phyloP scores from a whole-genome alignment of 1,140 invertebrate species.

The Ips typographus region DNA sequence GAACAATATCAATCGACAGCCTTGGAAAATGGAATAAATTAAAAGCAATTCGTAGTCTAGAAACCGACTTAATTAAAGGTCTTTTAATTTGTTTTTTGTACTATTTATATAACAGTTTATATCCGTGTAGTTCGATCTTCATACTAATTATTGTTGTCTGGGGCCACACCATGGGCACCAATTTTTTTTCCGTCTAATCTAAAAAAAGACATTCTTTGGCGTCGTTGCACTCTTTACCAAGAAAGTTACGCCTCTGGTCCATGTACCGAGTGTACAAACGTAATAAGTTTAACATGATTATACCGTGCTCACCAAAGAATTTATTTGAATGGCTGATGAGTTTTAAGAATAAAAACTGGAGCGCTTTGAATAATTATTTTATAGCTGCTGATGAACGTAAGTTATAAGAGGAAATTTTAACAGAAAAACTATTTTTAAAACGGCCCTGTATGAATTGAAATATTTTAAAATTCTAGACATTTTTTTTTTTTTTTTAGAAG shows the following conservation, averaged over 20 bases:
- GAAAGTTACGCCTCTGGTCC: conserved; percentile 6
- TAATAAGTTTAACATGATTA: conserved; percentile 20
- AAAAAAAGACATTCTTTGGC: background rate
- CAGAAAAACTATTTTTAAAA: conserved; percentile 1
- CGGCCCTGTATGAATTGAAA: background rate
- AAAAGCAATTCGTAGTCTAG: too few species aligned
- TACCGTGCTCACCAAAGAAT: conserved; percentile 20
- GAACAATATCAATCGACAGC: too few species aligned
- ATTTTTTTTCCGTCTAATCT: background rate
- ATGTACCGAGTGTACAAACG: conserved; percentile 1
- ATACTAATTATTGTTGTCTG: background rate
- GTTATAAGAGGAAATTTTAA: background rate
- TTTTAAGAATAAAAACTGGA: conserved; percentile 15
- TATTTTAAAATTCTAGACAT: background rate
- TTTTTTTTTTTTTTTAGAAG: background rate
- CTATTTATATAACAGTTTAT: background rate
- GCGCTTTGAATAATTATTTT: background rate
- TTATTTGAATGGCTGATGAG: conserved; percentile 22
- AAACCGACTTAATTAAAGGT: background rate
- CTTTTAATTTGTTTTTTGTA: background rate
- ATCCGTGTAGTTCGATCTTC: too few species aligned
- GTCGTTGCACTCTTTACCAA: background rate
- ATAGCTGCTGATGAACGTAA: background rate
- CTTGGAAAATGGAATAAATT: too few species aligned
- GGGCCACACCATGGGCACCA: background rate